Percentiles rank a stretch among this genome's conserved stretches.
Conservation (phyloP, 1,140 invertebrate genomes). For the Euwallacea fornicatus region DNA sequence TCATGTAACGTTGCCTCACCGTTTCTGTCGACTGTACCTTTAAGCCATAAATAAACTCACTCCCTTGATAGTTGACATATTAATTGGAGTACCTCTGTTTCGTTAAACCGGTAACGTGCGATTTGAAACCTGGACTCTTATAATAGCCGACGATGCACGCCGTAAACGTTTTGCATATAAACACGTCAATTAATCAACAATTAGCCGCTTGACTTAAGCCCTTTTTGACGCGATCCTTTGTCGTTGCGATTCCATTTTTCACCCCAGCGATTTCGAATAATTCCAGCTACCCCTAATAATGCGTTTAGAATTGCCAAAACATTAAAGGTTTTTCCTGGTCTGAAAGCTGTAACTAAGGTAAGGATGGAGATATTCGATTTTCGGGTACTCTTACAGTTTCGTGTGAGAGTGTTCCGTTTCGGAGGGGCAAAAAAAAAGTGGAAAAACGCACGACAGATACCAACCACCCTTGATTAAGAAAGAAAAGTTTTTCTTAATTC, state of each 20-base stretch:
- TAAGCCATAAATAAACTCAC: background rate
- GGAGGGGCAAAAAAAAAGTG: too few relatives aligned
- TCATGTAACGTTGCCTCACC: too few relatives aligned
- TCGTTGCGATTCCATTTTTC: constrained; percentile 36
- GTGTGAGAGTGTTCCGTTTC: too few relatives aligned
- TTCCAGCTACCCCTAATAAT: constrained; percentile 29
- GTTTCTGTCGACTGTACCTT: too few relatives aligned
- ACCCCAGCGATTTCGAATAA: constrained; percentile 28
- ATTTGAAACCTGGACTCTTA: constrained; percentile 2
- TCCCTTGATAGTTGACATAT: constrained; percentile 15
- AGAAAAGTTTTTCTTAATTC: constrained; percentile 19
- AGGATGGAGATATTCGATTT: background rate
- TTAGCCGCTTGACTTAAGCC: constrained; percentile 36
- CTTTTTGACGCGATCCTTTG: constrained; percentile 38
- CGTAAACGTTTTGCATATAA: constrained; percentile 33
- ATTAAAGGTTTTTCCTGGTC: constrained; percentile 26
- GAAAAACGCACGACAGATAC: constrained; percentile 14
- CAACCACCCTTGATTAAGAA: constrained; percentile 6
- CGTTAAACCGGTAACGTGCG: constrained; percentile 25
- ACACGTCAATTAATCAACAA: constrained; percentile 37
- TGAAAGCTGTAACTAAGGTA: constrained; percentile 14
- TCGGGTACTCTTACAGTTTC: background rate
- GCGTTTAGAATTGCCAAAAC: constrained; percentile 30
- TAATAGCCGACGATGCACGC: background rate
- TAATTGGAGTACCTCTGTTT: constrained; percentile 25